Evolutionary conservation across 2,113 vertebrate genomes (phyloP).

Genomic region (Tympanuchus pallidicinctus): DNA sequence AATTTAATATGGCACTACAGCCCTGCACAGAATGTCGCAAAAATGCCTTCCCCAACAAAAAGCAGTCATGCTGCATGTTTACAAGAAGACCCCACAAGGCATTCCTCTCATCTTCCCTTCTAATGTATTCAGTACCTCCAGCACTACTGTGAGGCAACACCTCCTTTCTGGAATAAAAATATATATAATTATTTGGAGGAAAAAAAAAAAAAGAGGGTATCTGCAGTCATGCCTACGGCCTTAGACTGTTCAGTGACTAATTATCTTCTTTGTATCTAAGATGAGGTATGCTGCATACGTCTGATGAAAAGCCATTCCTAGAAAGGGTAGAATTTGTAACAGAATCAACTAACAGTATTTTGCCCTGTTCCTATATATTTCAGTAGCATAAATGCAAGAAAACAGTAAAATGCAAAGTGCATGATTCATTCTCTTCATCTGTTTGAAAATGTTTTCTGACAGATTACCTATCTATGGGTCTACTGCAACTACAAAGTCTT

Average conservation of each 20-base stretch:
- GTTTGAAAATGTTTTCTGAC: constrained; percentile 28
- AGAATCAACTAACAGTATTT: not conserved
- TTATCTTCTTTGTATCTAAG: not conserved
- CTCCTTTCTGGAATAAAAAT: not conserved
- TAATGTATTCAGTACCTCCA: constrained; percentile 57
- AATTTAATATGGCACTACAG: constrained; percentile 1
- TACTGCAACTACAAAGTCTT: constrained; percentile 40
- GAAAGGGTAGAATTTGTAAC: not conserved
- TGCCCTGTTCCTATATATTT: not conserved
- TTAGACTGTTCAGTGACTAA: not conserved
- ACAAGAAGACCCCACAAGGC: constrained; percentile 63
- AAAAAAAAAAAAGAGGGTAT: not conserved
- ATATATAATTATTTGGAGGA: not conserved
- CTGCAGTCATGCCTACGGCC: not conserved
- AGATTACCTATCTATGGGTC: constrained; percentile 22
- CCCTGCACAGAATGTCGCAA: not conserved
- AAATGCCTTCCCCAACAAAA: constrained; percentile 61
- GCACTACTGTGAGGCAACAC: constrained; percentile 12
- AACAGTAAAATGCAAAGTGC: constrained; percentile 38
- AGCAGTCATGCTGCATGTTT: constrained; percentile 60
- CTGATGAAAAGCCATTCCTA: not conserved
- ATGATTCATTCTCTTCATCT: constrained; percentile 28
- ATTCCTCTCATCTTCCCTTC: constrained; percentile 62
- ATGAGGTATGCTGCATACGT: not conserved
- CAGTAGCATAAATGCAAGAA: constrained; percentile 16